Percentiles rank a stretch among this genome's conserved stretches.
These are phyloP conservation scores for Alcis repandata DNA, from an alignment of 2,888 invertebrate genomes.

Conservation along the genomic window DNA sequence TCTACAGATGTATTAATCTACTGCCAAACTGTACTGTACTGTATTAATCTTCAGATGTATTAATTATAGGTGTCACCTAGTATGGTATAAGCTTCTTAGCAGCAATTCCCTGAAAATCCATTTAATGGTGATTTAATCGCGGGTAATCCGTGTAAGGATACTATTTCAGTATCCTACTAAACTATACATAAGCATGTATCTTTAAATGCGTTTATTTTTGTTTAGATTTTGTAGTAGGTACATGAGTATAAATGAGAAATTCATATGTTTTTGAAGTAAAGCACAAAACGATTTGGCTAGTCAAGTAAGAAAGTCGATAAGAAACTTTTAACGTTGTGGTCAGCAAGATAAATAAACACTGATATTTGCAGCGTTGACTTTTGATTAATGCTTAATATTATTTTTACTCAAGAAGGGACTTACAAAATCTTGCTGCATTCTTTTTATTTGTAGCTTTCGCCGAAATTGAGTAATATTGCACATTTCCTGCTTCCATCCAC, in stretches of 20 bases:
- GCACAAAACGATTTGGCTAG: neutral
- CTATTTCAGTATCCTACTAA: slow-evolving; percentile 8
- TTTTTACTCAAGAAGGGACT: neutral
- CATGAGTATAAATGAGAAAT: too few relatives aligned
- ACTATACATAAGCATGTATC: neutral
- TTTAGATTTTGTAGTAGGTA: neutral
- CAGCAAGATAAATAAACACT: neutral
- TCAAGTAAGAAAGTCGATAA: neutral
- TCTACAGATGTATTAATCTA: too few relatives aligned
- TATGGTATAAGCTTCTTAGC: slow-evolving; percentile 1
- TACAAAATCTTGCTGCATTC: slow-evolving; percentile 2
- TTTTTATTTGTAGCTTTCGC: slow-evolving; percentile 19
- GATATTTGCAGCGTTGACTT: slow-evolving; percentile 8
- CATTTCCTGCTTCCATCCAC: slow-evolving; percentile 23
- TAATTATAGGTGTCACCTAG: neutral
- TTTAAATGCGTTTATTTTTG: too few relatives aligned
- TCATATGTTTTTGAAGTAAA: neutral
- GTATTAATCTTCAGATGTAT: too few relatives aligned
- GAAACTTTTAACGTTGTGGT: neutral
- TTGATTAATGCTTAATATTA: slow-evolving; percentile 12
- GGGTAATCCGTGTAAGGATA: slow-evolving; percentile 4
- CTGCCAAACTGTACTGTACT: too few relatives aligned
- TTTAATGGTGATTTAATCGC: slow-evolving; percentile 13
- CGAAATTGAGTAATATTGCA: slow-evolving; percentile 18
- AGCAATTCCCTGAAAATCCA: slow-evolving; percentile 4